Evolutionary conservation across 2,888 invertebrate genomes (phyloP).

Genomic region (Odontocerum albicorne): DNA sequence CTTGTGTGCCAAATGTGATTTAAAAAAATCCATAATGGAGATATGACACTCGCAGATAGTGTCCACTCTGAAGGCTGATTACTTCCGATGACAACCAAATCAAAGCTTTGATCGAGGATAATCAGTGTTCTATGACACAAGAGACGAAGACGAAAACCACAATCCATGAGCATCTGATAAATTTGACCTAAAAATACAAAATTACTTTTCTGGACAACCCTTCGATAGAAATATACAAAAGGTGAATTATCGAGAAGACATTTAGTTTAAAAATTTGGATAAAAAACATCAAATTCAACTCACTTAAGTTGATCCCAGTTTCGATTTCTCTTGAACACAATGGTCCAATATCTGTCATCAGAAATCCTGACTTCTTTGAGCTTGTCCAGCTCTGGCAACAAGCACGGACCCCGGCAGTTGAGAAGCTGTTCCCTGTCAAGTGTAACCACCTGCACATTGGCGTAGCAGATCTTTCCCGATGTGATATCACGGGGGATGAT

Average conservation of each 20-base stretch:
- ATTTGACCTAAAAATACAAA: too few species aligned
- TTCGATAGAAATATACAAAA: too few species aligned
- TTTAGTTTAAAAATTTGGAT: background rate
- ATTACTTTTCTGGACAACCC: too few species aligned
- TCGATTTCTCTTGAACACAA: slow-evolving; percentile 75
- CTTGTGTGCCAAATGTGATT: too few species aligned
- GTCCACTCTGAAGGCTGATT: too few species aligned
- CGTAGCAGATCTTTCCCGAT: slow-evolving; percentile 79
- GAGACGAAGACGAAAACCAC: too few species aligned
- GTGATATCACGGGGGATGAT: slow-evolving; percentile 85
- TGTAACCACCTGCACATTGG: slow-evolving; percentile 67
- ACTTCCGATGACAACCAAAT: too few species aligned
- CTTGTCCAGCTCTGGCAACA: slow-evolving; percentile 78
- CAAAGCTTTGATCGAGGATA: too few species aligned
- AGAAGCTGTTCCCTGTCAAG: slow-evolving; percentile 54
- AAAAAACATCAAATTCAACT: slow-evolving; percentile 41
- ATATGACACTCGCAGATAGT: too few species aligned
- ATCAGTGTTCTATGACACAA: too few species aligned
- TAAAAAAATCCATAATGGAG: too few species aligned
- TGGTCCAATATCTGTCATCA: slow-evolving; percentile 89
- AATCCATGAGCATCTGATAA: too few species aligned
- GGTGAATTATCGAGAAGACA: background rate
- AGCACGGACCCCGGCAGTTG: slow-evolving; percentile 77
- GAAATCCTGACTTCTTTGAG: slow-evolving; percentile 75
- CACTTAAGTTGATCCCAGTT: slow-evolving; percentile 84